Evolutionary conservation across 2,113 vertebrate genomes (phyloP).

Genomic region (Hippopotamus amphibius): DNA sequence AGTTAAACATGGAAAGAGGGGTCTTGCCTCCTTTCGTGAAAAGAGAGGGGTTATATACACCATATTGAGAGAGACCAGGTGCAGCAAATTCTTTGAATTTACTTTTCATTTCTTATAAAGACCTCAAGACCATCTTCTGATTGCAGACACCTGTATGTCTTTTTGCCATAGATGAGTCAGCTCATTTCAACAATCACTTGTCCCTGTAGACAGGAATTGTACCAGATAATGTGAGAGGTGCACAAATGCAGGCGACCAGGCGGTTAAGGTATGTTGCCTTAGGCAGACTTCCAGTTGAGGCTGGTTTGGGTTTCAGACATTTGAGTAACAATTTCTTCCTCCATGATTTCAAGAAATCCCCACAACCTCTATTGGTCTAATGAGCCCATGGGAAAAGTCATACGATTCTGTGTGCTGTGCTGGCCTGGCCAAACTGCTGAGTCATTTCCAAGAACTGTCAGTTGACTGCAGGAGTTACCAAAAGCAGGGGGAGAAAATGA

Average conservation of each 20-base stretch:
- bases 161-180: background rate
- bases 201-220: background rate
- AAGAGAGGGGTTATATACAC: background rate
- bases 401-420: background rate
- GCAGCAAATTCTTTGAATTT: background rate
- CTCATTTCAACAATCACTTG: background rate
- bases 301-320: background rate
- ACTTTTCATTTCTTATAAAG: background rate
- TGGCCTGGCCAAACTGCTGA: background rate
- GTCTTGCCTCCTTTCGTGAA: background rate
- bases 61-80: background rate
- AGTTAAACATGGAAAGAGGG: background rate
- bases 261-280: background rate
- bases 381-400: background rate
- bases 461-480: background rate
- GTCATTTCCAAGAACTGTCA: background rate
- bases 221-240: rapidly evolving
- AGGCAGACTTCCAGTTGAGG: background rate
- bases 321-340: background rate
- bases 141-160: background rate
- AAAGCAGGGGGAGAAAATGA: background rate
- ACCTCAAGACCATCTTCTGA: background rate
- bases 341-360: background rate
- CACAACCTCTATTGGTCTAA: background rate
- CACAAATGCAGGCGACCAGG: rapidly evolving